Percentiles rank a stretch among this genome's conserved stretches.
Evolutionary conservation across 2,113 vertebrate genomes (phyloP).

Genomic region (Pavo muticus): DNA sequence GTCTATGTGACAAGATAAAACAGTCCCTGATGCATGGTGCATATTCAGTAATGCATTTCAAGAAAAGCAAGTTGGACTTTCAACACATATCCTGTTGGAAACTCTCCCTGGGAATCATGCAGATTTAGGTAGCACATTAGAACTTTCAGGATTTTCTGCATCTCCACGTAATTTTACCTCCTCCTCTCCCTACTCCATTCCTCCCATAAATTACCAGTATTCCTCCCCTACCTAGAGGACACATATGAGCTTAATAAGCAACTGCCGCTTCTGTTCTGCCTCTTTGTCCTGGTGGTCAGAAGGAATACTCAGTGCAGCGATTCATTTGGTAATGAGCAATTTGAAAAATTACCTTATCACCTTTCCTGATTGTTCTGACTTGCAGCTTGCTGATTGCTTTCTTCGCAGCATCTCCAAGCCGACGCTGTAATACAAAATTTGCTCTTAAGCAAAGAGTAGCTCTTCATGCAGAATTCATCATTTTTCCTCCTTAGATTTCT

Average conservation of each 20-base stretch:
- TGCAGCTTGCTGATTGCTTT: constrained; percentile 98
- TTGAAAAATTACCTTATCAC: constrained; percentile 90
- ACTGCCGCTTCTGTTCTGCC: not conserved
- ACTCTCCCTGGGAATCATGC: not conserved
- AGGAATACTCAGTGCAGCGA: not conserved
- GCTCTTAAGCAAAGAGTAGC: constrained; percentile 43
- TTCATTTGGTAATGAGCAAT: constrained; percentile 15
- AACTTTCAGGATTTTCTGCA: not conserved
- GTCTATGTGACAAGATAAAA: not conserved
- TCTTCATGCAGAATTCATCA: not conserved
- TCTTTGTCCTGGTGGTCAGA: not conserved
- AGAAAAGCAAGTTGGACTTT: not conserved
- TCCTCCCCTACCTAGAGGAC: not conserved
- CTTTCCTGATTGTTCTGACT: constrained; percentile 94
- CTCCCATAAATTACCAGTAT: accelerated
- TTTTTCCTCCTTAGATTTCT: not conserved
- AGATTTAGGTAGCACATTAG: not conserved
- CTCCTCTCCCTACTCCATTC: not conserved
- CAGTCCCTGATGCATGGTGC: not conserved
- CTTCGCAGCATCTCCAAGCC: constrained; percentile 96
- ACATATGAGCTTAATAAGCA: not conserved
- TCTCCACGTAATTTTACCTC: not conserved
- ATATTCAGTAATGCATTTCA: not conserved
- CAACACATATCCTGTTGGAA: not conserved
- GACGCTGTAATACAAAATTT: constrained; percentile 85